Base-by-base conservation (phyloP, 1,140 invertebrate species). In the Pachypeltis micranthus region DNA sequence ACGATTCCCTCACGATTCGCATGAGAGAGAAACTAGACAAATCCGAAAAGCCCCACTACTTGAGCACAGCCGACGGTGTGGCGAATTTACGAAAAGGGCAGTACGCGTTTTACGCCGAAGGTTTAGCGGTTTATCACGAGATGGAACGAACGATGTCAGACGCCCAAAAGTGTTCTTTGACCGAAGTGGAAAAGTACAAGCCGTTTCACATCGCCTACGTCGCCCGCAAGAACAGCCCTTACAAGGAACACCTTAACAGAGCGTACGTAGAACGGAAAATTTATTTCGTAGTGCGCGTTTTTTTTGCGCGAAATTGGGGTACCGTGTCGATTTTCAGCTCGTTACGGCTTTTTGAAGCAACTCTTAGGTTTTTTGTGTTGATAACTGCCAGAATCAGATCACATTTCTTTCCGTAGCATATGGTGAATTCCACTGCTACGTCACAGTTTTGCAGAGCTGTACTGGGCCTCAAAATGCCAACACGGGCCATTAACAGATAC, bases 161-260 rank as follows among this genome's bases (percentile, higher is more conserved):
- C 27, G 62, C 51, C 1, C 27, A 63, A 23, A 26, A 57, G 7
- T 63, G 62, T 25, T 56, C 62, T n/a, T 27, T 63, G 1, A 57
- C 62, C 19, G 62, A 63, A 44, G 62, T 63, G 16, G 23, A 34
- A 2, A 63, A 63, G 21, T 63, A 63, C 31, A 56, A 58, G 3
- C 62, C 62, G 2, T 63, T 63, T 25, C 62, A 63, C 23, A 55
- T 63, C 12, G 62, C 54, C 2, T 51, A 51, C 4, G 31, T 63
- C 10, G 62, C 62, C 12, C n/a, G 54, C 54, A 26, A 51, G 21
- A 57, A 63, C 31, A 31, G 44, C 1, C 62, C 62, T 57, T 63
- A 63, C 29, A 63, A 63, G 21, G 62, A 63, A 19, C 54, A 39
- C 4, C 58, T 63, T 55, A 63, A 63, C 55, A 63, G 54, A 57